Evolutionary conservation across 2,888 invertebrate genomes (phyloP).

Genomic region (Molanna angustata): DNA sequence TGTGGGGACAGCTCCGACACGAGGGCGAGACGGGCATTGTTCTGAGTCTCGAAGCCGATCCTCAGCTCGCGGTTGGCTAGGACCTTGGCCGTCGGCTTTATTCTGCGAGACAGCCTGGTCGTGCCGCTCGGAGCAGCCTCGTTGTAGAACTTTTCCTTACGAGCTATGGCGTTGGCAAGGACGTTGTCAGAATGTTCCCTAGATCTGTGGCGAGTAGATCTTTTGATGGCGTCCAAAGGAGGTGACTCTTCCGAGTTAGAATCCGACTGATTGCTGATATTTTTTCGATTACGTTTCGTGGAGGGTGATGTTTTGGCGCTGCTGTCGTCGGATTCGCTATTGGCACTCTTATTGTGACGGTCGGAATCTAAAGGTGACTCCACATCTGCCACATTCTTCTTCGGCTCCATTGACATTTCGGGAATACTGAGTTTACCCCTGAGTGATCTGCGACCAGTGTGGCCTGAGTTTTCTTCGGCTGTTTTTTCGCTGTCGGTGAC

Average conservation of each 20-base stretch:
- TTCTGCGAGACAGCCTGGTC: constrained; percentile 46
- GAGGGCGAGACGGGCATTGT: constrained; percentile 53
- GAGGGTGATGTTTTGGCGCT: constrained; percentile 13
- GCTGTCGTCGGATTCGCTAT: constrained; percentile 28
- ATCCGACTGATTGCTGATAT: constrained; percentile 15
- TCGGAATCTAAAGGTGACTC: not conserved
- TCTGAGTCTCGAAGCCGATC: constrained; percentile 57
- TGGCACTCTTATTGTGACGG: constrained; percentile 1
- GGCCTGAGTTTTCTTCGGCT: constrained; percentile 39
- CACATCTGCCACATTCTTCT: constrained; percentile 30
- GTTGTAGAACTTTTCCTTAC: constrained; percentile 69
- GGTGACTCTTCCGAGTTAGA: constrained; percentile 37
- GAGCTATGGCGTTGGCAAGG: constrained; percentile 67
- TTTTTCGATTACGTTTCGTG: constrained; percentile 8
- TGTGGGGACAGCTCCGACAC: constrained; percentile 36
- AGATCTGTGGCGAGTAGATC: constrained; percentile 62
- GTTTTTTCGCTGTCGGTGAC: constrained; percentile 49
- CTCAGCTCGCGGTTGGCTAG: constrained; percentile 63
- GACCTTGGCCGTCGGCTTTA: constrained; percentile 67
- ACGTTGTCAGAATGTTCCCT: constrained; percentile 62
- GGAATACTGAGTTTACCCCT: constrained; percentile 32
- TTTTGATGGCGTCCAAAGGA: constrained; percentile 51
- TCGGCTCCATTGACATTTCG: constrained; percentile 7
- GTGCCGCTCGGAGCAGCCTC: constrained; percentile 39
- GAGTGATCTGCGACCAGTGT: constrained; percentile 45